Base-by-base conservation (phyloP, 1,140 invertebrate species). In the Neodiprion virginianus region DNA sequence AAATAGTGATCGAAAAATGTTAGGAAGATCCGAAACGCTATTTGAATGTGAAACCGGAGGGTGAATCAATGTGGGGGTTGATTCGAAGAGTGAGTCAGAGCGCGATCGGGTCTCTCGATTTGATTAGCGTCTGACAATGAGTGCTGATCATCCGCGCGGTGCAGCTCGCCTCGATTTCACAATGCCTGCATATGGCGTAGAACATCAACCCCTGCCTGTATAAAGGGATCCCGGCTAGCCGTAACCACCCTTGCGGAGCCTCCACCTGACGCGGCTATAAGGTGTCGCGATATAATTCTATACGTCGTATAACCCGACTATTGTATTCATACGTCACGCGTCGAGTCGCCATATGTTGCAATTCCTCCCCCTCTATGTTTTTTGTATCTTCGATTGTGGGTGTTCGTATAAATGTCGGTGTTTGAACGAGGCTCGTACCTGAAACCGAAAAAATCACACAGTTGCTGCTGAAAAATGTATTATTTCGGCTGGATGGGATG, bases 121-220 rank as follows among this genome's bases (percentile, higher is more conserved):
- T 61, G 53, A 61, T 61, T 61, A 61, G 53, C n/a, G 53, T 61
- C 53, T 61, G 11, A 61, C 53, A 61, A 61, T 61, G 53, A 61
- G 53, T 61, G 11, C 53, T 61, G 11, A 61, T 61, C 53, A 61
- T 61, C 53, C 28, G 11, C 53, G n/a, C 8, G 53, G 11, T 12
- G 28, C 28, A 40, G 28, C 28, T 40, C 28, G 28, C 28, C 28
- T 61, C 4, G n/a, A 8, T 61, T 8, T 61, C n/a, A 61, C 53
- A 61, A 61, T 61, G 53, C 11, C 11, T 17, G 28, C 28, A 40
- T 40, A 40, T 40, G 28, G 28, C 28, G 28, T 40, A 1, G 28
- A 40, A 40, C 28, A 40, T 40, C 28, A 40, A 40, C 28, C 28
- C 28, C 28, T 40, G 28, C 28, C 28, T 5, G 17, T 21, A 40